Conservation (phyloP, 2,888 invertebrate species). For the Netelia fuscicornis region DNA sequence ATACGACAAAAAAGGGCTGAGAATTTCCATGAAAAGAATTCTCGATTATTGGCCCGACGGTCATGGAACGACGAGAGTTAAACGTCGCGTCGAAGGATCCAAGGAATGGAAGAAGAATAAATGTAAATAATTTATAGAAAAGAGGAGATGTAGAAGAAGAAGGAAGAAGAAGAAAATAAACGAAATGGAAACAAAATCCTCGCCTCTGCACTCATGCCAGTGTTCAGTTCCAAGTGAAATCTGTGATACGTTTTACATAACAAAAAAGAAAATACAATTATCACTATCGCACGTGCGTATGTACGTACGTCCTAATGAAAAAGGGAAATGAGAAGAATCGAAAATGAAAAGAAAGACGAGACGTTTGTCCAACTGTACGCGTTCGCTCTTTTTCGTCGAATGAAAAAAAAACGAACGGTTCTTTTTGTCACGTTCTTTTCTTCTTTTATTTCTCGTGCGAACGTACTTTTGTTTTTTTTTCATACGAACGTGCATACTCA, state of each 20-base stretch:
- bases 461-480: not conserved
- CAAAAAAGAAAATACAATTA: constrained; percentile 40
- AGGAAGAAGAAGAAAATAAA: constrained; percentile 7
- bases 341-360: constrained; percentile 36
- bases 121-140: not conserved
- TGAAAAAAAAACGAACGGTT: not conserved
- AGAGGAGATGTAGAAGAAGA: not conserved
- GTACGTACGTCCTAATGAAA: not conserved
- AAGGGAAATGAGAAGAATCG: not conserved
- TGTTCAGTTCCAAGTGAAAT: constrained; percentile 79
- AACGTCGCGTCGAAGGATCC: not conserved
- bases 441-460: not conserved
- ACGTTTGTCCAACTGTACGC: not conserved
- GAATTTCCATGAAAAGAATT: constrained; percentile 19
- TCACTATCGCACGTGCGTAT: constrained; percentile 23
- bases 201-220: constrained; percentile 61
- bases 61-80: not conserved
- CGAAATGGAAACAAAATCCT: constrained; percentile 15
- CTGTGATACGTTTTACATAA: constrained; percentile 79
- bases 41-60: not conserved
- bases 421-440: not conserved
- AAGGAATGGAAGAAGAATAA: not conserved
- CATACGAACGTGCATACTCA: not conserved
- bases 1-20: not conserved
- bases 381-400: constrained; percentile 36